phyloP scores from a whole-genome alignment of 2,888 invertebrate genomes.

The Synergus gifuensis region DNA sequence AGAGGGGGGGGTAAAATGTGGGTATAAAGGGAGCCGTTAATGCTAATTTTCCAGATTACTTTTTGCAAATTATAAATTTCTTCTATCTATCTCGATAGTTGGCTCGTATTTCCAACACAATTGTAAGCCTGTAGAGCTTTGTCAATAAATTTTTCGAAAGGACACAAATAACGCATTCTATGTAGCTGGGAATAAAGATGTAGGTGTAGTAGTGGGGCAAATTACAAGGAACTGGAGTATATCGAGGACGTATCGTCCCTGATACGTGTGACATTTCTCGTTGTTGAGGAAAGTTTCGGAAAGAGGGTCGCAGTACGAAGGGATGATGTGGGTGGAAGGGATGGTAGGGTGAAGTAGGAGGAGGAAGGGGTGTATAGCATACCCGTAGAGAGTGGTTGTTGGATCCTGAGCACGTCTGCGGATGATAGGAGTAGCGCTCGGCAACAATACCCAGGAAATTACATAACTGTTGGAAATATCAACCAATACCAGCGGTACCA shows the following conservation, averaged over 20 bases:
- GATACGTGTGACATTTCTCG: constrained; percentile 62
- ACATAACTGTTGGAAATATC: constrained; percentile 78
- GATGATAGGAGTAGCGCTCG: constrained; percentile 71
- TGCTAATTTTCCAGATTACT: no score
- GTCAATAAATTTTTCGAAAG: not conserved
- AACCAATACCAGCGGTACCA: constrained; percentile 73
- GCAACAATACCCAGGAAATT: constrained; percentile 78
- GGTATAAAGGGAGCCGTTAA: no score
- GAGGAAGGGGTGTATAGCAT: constrained; percentile 22
- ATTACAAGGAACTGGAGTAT: constrained; percentile 32
- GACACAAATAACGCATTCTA: not conserved
- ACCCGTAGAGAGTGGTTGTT: constrained; percentile 51
- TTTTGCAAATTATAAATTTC: no score
- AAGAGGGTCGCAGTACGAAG: constrained; percentile 53
- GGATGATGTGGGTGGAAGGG: constrained; percentile 12
- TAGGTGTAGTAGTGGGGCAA: constrained; percentile 5
- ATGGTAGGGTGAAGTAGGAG: not conserved
- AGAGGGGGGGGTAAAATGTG: no score
- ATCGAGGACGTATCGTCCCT: constrained; percentile 47
- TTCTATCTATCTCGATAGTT: no score
- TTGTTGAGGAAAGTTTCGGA: constrained; percentile 60
- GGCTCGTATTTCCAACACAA: not conserved
- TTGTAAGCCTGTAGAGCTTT: not conserved
- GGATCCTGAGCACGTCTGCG: constrained; percentile 71
- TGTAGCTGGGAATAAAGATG: not conserved